Evolutionary conservation across 2,888 invertebrate genomes (phyloP), one percentile per base, ranked within the genome.

Genomic region (Pycnomerus fuliginosus): DNA sequence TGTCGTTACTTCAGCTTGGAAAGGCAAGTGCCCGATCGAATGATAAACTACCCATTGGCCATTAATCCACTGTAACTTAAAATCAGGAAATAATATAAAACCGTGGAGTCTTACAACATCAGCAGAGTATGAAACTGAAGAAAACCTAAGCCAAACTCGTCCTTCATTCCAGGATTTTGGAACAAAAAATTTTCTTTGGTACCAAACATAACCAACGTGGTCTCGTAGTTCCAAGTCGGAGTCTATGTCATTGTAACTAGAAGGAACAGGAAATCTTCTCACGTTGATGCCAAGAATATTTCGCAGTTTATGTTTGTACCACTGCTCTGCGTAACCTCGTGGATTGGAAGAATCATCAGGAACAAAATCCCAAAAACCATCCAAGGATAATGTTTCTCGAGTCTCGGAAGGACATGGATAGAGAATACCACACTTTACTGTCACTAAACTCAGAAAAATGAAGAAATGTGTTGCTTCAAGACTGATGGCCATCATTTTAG

Each of bases 191-290:
- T 79, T 80, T 12, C 85, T 77, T 66, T 93, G 90, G 69, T 97
- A 98, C 96, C 96, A 96, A 12, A 90, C 97, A 60, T 91, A 83
- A 0, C 98, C 97, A 1, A 96, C 85, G 74, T 96, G 93, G 71
- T 97, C 94, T 8, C 96, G 76, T 1, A 95, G 68, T 0, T 76
- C 73, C 2, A 75, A 77, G 36, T 90, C 86, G 31, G 87, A 84
- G 0, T 90, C 90, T 8, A 98, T 80, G 68, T 98, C 98, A 68
- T 97, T 97, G 77, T 88, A 97, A 44, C 95, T 94, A 1, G 92
- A 83, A 0, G 97, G 97, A 7, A 97, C 96, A 5, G 97, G 20
- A 5, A 20, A 5, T 20, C 8, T 20, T 4, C 20, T 8, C 5
- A 20, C 8, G 20, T 20, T n/a, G 3, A 15, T 2, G n/a, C 16